These are phyloP conservation scores for Sebastes variabilis DNA, from an alignment of 2,797 vertebrate species.

Conservation along the genomic window DNA sequence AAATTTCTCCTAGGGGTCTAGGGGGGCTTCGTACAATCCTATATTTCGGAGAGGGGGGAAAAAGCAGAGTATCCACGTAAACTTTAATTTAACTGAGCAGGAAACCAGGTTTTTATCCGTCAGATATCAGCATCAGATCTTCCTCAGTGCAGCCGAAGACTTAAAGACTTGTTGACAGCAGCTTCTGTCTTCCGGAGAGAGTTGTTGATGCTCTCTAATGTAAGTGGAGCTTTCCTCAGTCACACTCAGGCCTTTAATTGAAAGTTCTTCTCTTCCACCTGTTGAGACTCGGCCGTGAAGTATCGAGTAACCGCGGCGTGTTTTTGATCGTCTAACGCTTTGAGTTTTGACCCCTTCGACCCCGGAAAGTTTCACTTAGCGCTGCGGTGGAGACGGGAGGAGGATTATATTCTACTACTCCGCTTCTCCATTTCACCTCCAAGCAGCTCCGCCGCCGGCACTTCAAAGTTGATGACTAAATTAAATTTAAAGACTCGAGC, in stretches of 20 bases:
- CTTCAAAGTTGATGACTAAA: background rate
- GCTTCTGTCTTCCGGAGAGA: background rate
- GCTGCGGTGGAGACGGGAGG: background rate
- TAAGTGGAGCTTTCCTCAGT: background rate
- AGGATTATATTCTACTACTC: background rate
- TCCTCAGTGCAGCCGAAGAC: background rate
- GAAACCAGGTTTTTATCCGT: background rate
- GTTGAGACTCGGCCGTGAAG: background rate
- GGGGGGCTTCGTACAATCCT: background rate
- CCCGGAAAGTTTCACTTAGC: conserved; percentile 49
- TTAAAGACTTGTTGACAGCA: background rate
- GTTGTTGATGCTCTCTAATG: background rate
- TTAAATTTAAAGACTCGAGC: background rate
- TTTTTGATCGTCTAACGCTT: background rate
- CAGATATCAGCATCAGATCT: background rate
- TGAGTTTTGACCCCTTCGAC: conserved; percentile 21
- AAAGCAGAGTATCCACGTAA: background rate
- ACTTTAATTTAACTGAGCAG: background rate
- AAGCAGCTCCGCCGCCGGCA: background rate
- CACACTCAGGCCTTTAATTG: conserved; percentile 8
- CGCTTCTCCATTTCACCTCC: background rate
- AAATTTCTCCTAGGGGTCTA: too few species aligned
- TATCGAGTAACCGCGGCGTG: background rate
- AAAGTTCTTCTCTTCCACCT: conserved; percentile 26
- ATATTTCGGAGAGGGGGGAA: background rate